Conservation (phyloP, 2,888 invertebrate genomes). For the Dascillus cervinus region DNA sequence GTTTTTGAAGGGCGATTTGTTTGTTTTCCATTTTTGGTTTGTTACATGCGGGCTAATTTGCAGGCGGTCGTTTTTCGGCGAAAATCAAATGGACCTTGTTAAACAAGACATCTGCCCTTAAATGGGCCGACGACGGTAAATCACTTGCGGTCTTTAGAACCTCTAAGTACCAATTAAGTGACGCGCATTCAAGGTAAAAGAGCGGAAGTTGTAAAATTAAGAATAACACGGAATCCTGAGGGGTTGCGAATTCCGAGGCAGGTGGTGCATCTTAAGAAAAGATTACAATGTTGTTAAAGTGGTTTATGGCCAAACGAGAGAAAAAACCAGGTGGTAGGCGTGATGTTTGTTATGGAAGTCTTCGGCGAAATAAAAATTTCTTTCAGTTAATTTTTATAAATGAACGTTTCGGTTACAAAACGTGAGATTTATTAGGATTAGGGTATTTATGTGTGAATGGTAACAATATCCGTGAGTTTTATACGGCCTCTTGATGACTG, state of each 20-base stretch:
- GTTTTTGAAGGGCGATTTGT: slow-evolving; percentile 30
- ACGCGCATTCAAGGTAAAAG: slow-evolving; percentile 6
- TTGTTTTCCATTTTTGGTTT: slow-evolving; percentile 8
- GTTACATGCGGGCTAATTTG: background rate
- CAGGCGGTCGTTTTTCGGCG: too few relatives aligned
- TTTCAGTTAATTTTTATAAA: slow-evolving; percentile 8
- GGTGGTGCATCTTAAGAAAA: slow-evolving; percentile 25
- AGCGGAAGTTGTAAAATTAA: slow-evolving; percentile 15
- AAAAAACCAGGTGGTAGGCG: slow-evolving; percentile 29
- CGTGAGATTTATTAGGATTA: slow-evolving; percentile 18
- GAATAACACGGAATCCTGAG: slow-evolving; percentile 5
- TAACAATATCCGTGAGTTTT: background rate
- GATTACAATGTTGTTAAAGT: slow-evolving; percentile 21
- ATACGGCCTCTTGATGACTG: too few relatives aligned
- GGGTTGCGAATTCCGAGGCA: slow-evolving; percentile 21
- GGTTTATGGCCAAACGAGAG: slow-evolving; percentile 23
- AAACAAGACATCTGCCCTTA: too few relatives aligned
- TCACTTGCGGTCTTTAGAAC: slow-evolving; percentile 13
- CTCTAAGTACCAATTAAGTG: slow-evolving; percentile 18
- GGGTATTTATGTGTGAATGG: slow-evolving; percentile 12
- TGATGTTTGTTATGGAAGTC: slow-evolving; percentile 22
- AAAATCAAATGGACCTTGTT: too few relatives aligned
- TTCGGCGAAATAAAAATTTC: slow-evolving; percentile 12
- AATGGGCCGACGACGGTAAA: too few relatives aligned
- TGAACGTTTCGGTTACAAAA: slow-evolving; percentile 9